These are phyloP conservation scores for Erebia ligea DNA, from an alignment of 2,888 invertebrate species.

Conservation along the genomic window DNA sequence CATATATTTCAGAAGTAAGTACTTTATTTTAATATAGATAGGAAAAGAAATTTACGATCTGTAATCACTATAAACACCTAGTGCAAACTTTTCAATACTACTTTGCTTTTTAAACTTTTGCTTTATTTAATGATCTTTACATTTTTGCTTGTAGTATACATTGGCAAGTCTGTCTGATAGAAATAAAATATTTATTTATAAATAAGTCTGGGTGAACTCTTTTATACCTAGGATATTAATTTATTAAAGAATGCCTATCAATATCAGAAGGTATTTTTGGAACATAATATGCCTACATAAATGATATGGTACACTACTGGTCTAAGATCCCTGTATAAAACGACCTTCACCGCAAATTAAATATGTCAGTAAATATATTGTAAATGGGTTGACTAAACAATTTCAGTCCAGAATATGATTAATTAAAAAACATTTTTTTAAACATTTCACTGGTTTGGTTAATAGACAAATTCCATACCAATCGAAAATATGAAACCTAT, in stretches of 20 bases:
- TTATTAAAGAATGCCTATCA: not conserved
- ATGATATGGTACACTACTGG: too few species aligned
- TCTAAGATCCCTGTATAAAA: too few species aligned
- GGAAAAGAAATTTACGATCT: not conserved
- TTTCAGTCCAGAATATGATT: too few species aligned
- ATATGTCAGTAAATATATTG: too few species aligned
- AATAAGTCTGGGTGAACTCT: not conserved
- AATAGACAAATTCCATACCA: too few species aligned
- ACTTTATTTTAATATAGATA: not conserved
- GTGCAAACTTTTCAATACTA: not conserved
- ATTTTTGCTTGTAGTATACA: not conserved
- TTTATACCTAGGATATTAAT: not conserved
- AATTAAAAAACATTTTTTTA: too few species aligned
- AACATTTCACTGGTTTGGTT: too few species aligned
- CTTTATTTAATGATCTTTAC: constrained; percentile 5
- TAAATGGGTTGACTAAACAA: too few species aligned
- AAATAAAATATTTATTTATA: not conserved
- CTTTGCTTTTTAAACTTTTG: not conserved
- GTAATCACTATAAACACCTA: not conserved
- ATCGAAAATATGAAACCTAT: too few species aligned
- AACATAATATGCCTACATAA: too few species aligned
- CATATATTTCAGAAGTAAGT: not conserved
- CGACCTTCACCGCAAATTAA: too few species aligned
- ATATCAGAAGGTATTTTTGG: too few species aligned
- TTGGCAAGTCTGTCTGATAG: constrained; percentile 2